Percentiles rank a stretch among this genome's conserved stretches.
phyloP scores from a whole-genome alignment of 2,888 invertebrate genomes.

The Monochamus alternatus region DNA sequence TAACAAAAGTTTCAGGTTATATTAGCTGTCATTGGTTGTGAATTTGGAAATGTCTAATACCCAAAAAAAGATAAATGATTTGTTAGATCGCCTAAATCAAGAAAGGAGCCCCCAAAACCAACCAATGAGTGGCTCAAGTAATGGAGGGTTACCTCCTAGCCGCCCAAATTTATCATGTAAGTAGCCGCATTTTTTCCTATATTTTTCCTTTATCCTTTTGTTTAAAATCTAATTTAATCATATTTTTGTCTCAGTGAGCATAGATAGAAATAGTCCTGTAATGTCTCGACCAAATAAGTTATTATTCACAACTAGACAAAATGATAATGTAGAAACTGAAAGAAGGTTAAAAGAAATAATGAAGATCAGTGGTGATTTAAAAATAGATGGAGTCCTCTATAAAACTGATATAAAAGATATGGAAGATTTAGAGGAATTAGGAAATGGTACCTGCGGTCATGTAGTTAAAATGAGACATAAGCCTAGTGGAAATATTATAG shows the following conservation, averaged over 20 bases:
- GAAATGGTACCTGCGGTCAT: slow-evolving; percentile 97
- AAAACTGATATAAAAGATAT: slow-evolving; percentile 88
- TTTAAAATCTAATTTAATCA: not conserved
- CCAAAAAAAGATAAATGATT: slow-evolving; percentile 85
- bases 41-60: slow-evolving; percentile 76
- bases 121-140: slow-evolving; percentile 48
- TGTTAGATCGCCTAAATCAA: slow-evolving; percentile 86
- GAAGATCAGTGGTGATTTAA: slow-evolving; percentile 93
- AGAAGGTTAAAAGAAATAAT: slow-evolving; percentile 92
- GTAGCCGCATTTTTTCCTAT: slow-evolving; percentile 31
- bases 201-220: not conserved
- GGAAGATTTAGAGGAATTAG: slow-evolving; percentile 89
- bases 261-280: slow-evolving; percentile 69
- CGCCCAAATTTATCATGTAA: slow-evolving; percentile 58
- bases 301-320: slow-evolving; percentile 75
- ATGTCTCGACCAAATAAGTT: slow-evolving; percentile 74
- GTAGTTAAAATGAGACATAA: slow-evolving; percentile 97
- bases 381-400: slow-evolving; percentile 85
- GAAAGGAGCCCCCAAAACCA: slow-evolving; percentile 65
- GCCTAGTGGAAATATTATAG: slow-evolving; percentile 89
- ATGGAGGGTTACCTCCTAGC: slow-evolving; percentile 51
- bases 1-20: slow-evolving; percentile 53
- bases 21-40: slow-evolving; percentile 47
- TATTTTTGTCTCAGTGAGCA: slow-evolving; percentile 53
- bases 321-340: slow-evolving; percentile 80